These are phyloP conservation scores for Disparrhopalites patrizii DNA, from an alignment of 2,888 invertebrate species.

Conservation along the genomic window DNA sequence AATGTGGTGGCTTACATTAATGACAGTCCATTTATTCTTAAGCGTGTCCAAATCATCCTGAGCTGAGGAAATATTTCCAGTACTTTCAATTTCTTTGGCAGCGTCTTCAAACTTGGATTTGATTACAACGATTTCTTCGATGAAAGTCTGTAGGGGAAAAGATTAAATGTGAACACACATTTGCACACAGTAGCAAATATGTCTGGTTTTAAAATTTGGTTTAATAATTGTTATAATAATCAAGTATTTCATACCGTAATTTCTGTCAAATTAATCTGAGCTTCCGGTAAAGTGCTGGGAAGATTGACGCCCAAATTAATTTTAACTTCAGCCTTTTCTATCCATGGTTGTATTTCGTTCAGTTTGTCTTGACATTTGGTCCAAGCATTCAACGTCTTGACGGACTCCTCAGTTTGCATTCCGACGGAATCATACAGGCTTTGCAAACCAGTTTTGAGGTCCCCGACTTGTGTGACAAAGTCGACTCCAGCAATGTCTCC, in stretches of 20 bases:
- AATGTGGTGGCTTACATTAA: conserved; percentile 51
- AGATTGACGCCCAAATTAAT: conserved; percentile 67
- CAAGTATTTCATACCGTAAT: conserved; percentile 32
- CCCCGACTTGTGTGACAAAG: conserved; percentile 61
- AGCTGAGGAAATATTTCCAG: conserved; percentile 69
- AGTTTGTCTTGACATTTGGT: conserved; percentile 52
- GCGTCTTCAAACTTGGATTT: conserved; percentile 70
- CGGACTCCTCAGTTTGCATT: conserved; percentile 61
- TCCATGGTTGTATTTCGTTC: conserved; percentile 78
- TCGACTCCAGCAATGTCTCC: conserved; percentile 49
- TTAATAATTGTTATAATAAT: background rate
- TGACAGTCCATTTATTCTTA: conserved; percentile 74
- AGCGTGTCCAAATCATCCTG: conserved; percentile 81
- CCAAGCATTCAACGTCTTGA: conserved; percentile 42
- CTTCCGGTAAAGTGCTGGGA: conserved; percentile 74
- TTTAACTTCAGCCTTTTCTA: conserved; percentile 81
- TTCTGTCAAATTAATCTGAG: conserved; percentile 51
- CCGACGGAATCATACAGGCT: conserved; percentile 71
- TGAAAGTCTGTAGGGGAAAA: conserved; percentile 57
- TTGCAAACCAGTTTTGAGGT: conserved; percentile 70
- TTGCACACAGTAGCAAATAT: background rate
- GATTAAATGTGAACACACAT: background rate
- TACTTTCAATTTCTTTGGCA: conserved; percentile 68
- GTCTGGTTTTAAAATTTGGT: background rate
- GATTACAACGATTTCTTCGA: conserved; percentile 72